A percentile compares a stretch with the other conserved stretches of the same genome.
phyloP scores from a whole-genome alignment of 2,888 invertebrate species.

The Holacanthella duospinosa region DNA sequence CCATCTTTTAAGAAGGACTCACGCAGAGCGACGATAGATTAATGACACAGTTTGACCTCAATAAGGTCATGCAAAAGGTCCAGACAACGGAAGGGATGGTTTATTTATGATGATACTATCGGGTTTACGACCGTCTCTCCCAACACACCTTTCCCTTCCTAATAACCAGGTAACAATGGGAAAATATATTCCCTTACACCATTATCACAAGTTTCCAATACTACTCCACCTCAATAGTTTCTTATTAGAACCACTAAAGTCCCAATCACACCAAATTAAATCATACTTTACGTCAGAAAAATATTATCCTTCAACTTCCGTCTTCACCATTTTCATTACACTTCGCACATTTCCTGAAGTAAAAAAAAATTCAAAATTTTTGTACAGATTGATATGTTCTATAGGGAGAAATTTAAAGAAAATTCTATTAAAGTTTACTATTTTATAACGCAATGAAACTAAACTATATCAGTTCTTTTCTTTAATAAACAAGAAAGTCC shows the following conservation, averaged over 20 bases:
- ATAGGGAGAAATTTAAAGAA: no score
- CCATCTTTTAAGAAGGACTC: conserved; percentile 5
- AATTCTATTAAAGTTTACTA: no score
- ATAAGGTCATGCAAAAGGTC: conserved; percentile 15
- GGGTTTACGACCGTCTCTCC: no score
- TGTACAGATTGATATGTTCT: no score
- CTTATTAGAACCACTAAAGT: no score
- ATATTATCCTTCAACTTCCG: neutral
- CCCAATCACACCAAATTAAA: no score
- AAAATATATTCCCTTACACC: neutral
- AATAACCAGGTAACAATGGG: neutral
- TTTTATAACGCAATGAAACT: no score
- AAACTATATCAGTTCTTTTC: no score
- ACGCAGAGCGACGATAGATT: conserved; percentile 12
- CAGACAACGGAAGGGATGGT: conserved; percentile 2
- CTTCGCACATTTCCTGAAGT: neutral
- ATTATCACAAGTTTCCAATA: neutral
- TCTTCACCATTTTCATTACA: neutral
- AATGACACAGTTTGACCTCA: conserved; percentile 22
- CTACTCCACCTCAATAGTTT: neutral
- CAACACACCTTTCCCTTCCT: neutral
- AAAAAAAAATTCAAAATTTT: no score
- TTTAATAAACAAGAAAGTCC: no score
- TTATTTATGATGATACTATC: conserved; percentile 3
- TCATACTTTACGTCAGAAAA: no score